These are phyloP conservation scores for Melangyna quadrimaculata DNA, from an alignment of 2,888 invertebrate genomes.

Conservation along the genomic window DNA sequence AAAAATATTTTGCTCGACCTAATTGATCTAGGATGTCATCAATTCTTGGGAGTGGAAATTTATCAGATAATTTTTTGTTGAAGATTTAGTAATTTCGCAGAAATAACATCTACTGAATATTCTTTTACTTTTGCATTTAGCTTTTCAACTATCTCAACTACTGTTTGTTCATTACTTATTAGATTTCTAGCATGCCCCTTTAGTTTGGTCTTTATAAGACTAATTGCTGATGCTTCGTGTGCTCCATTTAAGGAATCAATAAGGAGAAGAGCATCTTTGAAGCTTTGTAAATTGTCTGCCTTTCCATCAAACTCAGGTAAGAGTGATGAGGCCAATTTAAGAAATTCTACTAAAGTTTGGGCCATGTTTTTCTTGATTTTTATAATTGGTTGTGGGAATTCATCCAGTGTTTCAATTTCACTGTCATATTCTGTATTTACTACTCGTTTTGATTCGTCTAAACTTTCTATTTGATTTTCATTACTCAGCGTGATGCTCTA, in stretches of 20 bases:
- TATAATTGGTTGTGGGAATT: neutral
- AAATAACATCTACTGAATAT: neutral
- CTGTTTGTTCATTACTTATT: too few relatives aligned
- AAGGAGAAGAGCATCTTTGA: neutral
- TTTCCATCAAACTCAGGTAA: too few relatives aligned
- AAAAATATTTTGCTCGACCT: conserved; percentile 14
- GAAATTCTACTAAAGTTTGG: neutral
- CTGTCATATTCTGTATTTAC: neutral
- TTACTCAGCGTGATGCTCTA: neutral
- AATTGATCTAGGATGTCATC: conserved; percentile 28
- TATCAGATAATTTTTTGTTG: conserved; percentile 14
- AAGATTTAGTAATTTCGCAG: neutral
- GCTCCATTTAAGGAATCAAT: neutral
- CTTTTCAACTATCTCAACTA: too few relatives aligned
- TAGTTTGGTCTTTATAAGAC: too few relatives aligned
- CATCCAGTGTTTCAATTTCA: neutral
- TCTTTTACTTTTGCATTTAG: too few relatives aligned
- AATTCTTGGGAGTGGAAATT: conserved; percentile 42
- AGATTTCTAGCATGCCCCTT: too few relatives aligned
- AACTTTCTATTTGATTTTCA: neutral
- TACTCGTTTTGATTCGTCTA: neutral
- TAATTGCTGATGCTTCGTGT: neutral
- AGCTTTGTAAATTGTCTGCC: neutral
- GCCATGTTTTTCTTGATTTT: neutral
- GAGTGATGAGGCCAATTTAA: neutral